These are phyloP conservation scores for Enoplosus armatus DNA, from an alignment of 2,797 vertebrate species.

Conservation along the genomic window DNA sequence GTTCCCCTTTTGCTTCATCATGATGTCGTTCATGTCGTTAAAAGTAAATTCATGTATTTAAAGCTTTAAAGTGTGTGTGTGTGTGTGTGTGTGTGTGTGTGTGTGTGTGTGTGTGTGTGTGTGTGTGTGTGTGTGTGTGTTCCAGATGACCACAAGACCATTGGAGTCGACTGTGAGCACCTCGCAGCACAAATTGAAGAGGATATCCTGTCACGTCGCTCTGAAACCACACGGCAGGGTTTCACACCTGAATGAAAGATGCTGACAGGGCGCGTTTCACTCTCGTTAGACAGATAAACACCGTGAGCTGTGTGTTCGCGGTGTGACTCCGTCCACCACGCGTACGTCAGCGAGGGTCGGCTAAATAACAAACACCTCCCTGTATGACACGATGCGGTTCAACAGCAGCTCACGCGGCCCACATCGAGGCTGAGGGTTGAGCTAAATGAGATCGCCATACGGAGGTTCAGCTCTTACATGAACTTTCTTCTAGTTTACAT, in stretches of 20 bases:
- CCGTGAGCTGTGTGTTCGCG: neutral
- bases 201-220: slow-evolving; percentile 90
- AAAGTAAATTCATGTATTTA: neutral
- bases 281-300: neutral
- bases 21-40: neutral
- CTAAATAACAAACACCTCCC: neutral
- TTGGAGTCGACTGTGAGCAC: slow-evolving; percentile 88
- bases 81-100: slow-evolving; percentile 24
- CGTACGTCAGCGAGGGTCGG: neutral
- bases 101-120: slow-evolving; percentile 46
- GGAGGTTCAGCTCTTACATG: too few species aligned
- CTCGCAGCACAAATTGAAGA: slow-evolving; percentile 96
- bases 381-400: too few species aligned
- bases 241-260: neutral
- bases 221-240: neutral
- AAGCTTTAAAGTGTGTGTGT: slow-evolving; percentile 11
- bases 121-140: slow-evolving; percentile 37
- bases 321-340: neutral
- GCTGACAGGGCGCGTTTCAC: too few species aligned
- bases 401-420: too few species aligned
- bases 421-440: too few species aligned
- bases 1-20: neutral
- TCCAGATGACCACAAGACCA: slow-evolving; percentile 89
- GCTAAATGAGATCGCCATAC: too few species aligned
- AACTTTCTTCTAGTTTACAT: neutral